A percentile compares a stretch with the other conserved stretches of the same genome.
These are phyloP conservation scores for Tauraco erythrolophus DNA, from an alignment of 2,113 vertebrate species.

Conservation along the genomic window DNA sequence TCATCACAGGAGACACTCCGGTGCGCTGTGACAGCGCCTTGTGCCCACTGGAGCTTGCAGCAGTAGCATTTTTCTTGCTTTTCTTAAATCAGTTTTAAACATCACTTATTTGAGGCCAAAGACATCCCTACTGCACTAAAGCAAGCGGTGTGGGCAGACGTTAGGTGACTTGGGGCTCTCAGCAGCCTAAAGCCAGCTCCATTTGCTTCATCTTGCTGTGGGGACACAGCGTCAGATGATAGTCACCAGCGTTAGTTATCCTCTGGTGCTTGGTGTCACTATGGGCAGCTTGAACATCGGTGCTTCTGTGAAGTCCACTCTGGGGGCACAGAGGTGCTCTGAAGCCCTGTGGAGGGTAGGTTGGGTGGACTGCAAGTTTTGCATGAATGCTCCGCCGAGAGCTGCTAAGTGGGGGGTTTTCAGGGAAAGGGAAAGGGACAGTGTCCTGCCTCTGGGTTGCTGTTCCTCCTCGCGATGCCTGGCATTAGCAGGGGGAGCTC, in stretches of 20 bases:
- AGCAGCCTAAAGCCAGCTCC: not conserved
- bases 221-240: not conserved
- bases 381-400: accelerated
- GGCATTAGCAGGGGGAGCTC: not conserved
- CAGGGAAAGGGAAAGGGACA: not conserved
- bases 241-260: not conserved
- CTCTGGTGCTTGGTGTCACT: not conserved
- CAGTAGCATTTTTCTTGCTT: too few relatives aligned
- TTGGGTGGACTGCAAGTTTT: not conserved
- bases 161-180: not conserved
- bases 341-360: not conserved
- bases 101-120: too few relatives aligned
- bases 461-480: not conserved
- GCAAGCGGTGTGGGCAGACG: not conserved
- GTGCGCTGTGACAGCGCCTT: too few relatives aligned
- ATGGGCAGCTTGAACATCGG: not conserved
- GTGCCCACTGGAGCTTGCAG: too few relatives aligned
- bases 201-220: not conserved
- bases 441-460: not conserved
- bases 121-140: too few relatives aligned
- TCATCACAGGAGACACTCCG: too few relatives aligned
- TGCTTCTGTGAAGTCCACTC: not conserved
- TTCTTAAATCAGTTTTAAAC: too few relatives aligned
- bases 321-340: not conserved
- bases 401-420: not conserved